A percentile compares a stretch with the other conserved stretches of the same genome.
Conservation (phyloP, 2,797 vertebrate genomes). For the Geotrypetes seraphini region DNA sequence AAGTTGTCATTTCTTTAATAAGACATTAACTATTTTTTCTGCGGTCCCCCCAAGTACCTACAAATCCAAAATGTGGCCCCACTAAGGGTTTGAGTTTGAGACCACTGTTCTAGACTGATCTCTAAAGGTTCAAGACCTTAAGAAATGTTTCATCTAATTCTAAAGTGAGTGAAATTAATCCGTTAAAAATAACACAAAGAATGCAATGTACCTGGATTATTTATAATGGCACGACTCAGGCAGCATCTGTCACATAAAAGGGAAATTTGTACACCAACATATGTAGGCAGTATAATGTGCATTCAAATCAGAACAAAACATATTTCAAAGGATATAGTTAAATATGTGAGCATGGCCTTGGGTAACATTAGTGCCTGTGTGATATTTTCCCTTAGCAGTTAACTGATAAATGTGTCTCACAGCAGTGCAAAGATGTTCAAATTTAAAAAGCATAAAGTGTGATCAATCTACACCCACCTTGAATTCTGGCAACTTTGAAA, state of each 20-base stretch:
- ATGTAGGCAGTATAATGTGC: slow-evolving; percentile 25
- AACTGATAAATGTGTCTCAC: slow-evolving; percentile 2
- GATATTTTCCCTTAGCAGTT: background rate
- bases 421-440: background rate
- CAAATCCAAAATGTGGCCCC: no score
- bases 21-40: no score
- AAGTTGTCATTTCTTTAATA: no score
- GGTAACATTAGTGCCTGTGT: slow-evolving; percentile 11
- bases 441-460: background rate
- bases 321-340: slow-evolving; percentile 12
- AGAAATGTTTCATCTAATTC: no score
- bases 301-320: slow-evolving; percentile 30
- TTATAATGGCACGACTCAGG: no score
- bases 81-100: no score
- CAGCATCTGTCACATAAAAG: slow-evolving; percentile 36
- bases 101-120: no score
- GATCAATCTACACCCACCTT: background rate
- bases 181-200: no score
- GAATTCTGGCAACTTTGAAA: slow-evolving; percentile 1
- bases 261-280: slow-evolving; percentile 29
- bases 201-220: no score
- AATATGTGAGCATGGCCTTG: slow-evolving; percentile 20
- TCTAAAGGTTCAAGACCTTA: no score
- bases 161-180: no score
- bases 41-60: no score